Conservation (phyloP, 2,797 vertebrate genomes). For the Sebastes taczanowskii region DNA sequence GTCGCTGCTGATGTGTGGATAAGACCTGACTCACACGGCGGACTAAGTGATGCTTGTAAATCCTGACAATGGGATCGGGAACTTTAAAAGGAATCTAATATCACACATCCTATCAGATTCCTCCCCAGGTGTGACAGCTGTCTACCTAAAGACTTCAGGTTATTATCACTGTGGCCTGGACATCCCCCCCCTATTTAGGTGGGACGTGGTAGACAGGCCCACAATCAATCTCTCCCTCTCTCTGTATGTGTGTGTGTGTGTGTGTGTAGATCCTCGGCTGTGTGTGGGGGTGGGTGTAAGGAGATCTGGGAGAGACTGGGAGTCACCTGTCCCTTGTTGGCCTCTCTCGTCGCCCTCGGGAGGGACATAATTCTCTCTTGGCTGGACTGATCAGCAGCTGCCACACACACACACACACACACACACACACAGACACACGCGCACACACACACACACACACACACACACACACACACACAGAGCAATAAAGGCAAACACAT, state of each 20-base stretch:
- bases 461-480: constrained; percentile 13
- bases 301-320: constrained; percentile 72
- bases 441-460: constrained; percentile 1
- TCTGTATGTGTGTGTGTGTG: constrained; percentile 1
- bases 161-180: constrained; percentile 46
- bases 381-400: constrained; percentile 76
- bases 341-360: constrained; percentile 58
- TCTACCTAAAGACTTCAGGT: constrained; percentile 36
- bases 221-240: constrained; percentile 47
- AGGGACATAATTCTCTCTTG: constrained; percentile 71
- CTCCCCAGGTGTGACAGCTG: constrained; percentile 70
- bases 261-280: background rate
- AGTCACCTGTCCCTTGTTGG: constrained; percentile 79
- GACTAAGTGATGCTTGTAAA: constrained; percentile 63
- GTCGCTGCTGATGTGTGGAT: constrained; percentile 4
- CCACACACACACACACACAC: constrained; percentile 6
- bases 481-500: constrained; percentile 6
- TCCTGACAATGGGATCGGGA: constrained; percentile 52
- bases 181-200: constrained; percentile 51
- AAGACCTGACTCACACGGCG: constrained; percentile 3
- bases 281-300: constrained; percentile 50
- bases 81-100: constrained; percentile 58
- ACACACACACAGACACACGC: background rate
- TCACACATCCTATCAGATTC: constrained; percentile 62
- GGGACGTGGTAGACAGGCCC: constrained; percentile 29